A percentile compares a stretch with the other conserved stretches of the same genome.
phyloP scores from a whole-genome alignment of 2,888 invertebrate genomes.

The Drosophila vallismaia region DNA sequence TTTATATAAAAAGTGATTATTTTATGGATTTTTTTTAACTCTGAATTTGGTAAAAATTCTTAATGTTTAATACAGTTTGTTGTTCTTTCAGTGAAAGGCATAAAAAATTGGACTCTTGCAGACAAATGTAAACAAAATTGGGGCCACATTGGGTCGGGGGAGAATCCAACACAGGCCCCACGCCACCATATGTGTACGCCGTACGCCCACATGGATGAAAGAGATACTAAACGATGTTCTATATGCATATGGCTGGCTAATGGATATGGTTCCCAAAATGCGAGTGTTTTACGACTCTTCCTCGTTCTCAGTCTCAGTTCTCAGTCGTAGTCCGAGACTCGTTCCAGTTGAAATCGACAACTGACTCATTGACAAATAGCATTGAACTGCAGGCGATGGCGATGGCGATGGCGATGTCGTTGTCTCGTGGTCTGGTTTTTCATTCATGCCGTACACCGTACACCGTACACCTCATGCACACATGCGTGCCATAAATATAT shows the following conservation, averaged over 20 bases:
- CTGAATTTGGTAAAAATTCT: not conserved
- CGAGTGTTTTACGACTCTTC: conserved; percentile 38
- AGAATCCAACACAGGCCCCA: conserved; percentile 9
- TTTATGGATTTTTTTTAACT: not conserved
- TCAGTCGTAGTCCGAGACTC: not conserved
- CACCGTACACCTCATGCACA: conserved; percentile 40
- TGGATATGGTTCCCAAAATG: conserved; percentile 45
- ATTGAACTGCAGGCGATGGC: conserved; percentile 69
- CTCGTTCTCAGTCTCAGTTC: conserved; percentile 7
- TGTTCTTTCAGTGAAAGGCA: conserved; percentile 27
- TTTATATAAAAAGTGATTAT: too few relatives aligned
- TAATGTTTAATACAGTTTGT: not conserved
- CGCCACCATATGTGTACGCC: conserved; percentile 10
- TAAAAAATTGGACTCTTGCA: conserved; percentile 8
- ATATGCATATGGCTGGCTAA: conserved; percentile 52
- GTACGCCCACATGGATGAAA: conserved; percentile 27
- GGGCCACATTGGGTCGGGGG: conserved; percentile 34
- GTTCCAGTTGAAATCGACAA: conserved; percentile 22
- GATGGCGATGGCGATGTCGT: conserved; percentile 45
- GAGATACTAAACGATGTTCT: conserved; percentile 27
- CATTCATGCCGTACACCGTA: conserved; percentile 53
- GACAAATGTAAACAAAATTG: conserved; percentile 38
- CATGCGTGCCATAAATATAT: conserved; percentile 2
- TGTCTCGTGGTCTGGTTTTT: conserved; percentile 51
- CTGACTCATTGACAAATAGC: conserved; percentile 76